Evolutionary conservation across 2,113 vertebrate genomes (phyloP).

Genomic region (Hiodon tergisus): DNA sequence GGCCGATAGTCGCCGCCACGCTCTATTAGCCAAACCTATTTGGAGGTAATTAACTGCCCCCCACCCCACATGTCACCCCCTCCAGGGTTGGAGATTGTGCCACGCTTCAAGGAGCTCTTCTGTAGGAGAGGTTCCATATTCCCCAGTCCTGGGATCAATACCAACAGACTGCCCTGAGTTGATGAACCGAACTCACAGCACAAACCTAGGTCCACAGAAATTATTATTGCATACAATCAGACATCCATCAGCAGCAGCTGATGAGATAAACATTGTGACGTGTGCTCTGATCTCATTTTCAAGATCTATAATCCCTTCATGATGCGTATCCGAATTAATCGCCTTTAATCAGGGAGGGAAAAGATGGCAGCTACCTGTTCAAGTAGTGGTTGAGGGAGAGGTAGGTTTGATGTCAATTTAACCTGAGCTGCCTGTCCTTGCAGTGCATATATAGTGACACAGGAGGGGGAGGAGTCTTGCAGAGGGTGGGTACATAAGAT

Average conservation of each 20-base stretch:
- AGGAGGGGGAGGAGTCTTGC: no score
- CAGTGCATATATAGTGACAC: no score
- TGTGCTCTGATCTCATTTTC: no score
- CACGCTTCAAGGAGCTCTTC: neutral
- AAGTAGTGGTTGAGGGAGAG: no score
- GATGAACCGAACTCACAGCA: constrained; percentile 29
- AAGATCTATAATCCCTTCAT: no score
- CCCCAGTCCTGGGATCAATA: constrained; percentile 18
- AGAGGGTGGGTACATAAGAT: no score
- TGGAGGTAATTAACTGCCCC: constrained; percentile 61
- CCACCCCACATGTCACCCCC: constrained; percentile 1
- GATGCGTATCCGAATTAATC: no score
- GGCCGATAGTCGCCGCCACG: constrained; percentile 39
- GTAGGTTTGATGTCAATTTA: no score
- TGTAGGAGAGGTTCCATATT: neutral
- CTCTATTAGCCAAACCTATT: constrained; percentile 70
- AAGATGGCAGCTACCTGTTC: no score
- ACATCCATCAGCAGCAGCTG: neutral
- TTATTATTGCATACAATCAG: constrained; percentile 10
- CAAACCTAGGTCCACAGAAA: neutral
- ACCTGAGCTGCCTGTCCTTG: no score
- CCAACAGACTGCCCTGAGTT: constrained; percentile 21
- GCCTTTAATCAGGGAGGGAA: no score
- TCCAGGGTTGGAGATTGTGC: neutral
- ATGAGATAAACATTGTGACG: neutral